Base-by-base conservation (phyloP, 2,113 vertebrate species). In the Cebus imitator region DNA sequence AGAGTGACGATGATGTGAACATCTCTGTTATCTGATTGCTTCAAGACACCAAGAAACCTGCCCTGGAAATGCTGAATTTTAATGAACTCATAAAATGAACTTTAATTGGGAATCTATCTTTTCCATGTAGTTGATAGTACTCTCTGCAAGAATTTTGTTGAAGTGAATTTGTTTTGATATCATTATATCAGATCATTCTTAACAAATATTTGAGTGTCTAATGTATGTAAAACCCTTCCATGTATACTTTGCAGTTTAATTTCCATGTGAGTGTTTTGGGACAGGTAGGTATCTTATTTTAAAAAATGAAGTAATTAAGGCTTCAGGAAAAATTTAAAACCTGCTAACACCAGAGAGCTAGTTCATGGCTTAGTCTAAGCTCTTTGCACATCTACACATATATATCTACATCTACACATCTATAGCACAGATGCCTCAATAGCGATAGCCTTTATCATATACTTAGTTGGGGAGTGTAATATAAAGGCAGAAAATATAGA, bases 151-250 rank as follows among this genome's bases (percentile, higher is more conserved):
- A 78, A 12, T 82, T 91, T 94, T 68, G 23, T 94, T 58, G 43
- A 89, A 64, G 37, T 75, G 48, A 94, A 68, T 87, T 94, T 81
- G 30, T 86, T 94, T 75, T 35, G 64, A 81, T 81, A 52, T 73
- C 35, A 70, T 90, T 90, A 30, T 52, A 37, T 90, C 61, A n/a
- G 12, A 23, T 73, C 40, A 58, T 68, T 66, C 43, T 85, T 30
- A 84, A 40, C 45, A 57, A 57, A 37, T 79, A 10, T 27, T 84
- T 37, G 30, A 80, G 8, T 85, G 50, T 52, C 13, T 79, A 57
- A 21, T 55, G 4, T 85, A 14, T 45, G 32, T 8, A 32, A 58
- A 52, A 80, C 27, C 23, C 61, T 84, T 37, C 61, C 35, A 35
- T 55, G 37, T 66, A n/a, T 73, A 27, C 37, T 61, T 30, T 81